phyloP scores from a whole-genome alignment of 1,140 invertebrate genomes.

The Scaptomyza hsui region DNA sequence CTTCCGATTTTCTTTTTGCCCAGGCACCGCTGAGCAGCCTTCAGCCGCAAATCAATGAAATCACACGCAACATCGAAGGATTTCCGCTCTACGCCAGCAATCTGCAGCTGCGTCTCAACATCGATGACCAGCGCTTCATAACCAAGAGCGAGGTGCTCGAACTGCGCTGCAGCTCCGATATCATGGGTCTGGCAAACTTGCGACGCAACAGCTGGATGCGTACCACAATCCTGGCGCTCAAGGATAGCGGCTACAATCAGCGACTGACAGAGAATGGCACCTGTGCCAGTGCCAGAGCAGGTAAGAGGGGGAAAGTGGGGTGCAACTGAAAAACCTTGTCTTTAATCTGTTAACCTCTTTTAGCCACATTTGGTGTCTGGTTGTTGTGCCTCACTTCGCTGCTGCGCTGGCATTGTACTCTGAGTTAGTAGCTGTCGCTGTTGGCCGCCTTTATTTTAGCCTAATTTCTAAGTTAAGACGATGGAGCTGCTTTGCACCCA shows the following conservation, averaged over 20 bases:
- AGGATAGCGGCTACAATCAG: slow-evolving; percentile 74
- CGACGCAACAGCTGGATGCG: slow-evolving; percentile 57
- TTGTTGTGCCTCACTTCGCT: slow-evolving; percentile 51
- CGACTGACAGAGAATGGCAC: slow-evolving; percentile 66
- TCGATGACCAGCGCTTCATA: slow-evolving; percentile 79
- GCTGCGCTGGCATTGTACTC: slow-evolving; percentile 57
- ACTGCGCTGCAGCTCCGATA: slow-evolving; percentile 72
- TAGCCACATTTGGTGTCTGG: slow-evolving; percentile 56
- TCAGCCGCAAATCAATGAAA: slow-evolving; percentile 79
- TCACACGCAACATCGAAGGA: slow-evolving; percentile 71
- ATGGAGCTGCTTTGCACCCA: slow-evolving; percentile 19
- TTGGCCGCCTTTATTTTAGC: slow-evolving; percentile 55
- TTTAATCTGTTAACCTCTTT: neutral
- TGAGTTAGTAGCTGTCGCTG: slow-evolving; percentile 68
- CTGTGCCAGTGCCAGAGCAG: slow-evolving; percentile 56
- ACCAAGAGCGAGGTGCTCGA: slow-evolving; percentile 76
- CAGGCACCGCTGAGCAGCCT: slow-evolving; percentile 68
- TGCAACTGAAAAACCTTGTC: neutral
- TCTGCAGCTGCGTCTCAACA: slow-evolving; percentile 71
- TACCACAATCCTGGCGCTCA: slow-evolving; percentile 71
- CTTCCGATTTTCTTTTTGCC: neutral
- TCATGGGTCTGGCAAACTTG: slow-evolving; percentile 62
- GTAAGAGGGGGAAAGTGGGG: slow-evolving; percentile 20
- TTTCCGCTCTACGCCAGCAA: slow-evolving; percentile 74
- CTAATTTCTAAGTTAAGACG: slow-evolving; percentile 46